phyloP scores from a whole-genome alignment of 2,797 vertebrate genomes.

The Kryptolebias ocellatus region DNA sequence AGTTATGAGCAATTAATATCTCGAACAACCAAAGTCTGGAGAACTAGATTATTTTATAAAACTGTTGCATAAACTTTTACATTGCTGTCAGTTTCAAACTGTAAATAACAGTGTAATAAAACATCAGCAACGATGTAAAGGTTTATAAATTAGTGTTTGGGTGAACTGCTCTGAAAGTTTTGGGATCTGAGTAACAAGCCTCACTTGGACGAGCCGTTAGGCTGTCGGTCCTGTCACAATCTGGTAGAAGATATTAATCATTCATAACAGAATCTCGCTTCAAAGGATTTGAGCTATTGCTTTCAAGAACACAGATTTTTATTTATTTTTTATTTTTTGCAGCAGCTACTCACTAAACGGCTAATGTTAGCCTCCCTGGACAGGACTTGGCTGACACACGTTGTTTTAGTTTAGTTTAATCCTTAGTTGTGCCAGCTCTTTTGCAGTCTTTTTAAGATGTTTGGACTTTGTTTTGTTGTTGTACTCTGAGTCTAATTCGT shows the following conservation, averaged over 20 bases:
- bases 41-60: background rate
- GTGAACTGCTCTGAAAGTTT: background rate
- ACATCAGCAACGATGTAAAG: background rate
- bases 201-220: too few species aligned
- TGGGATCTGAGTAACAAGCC: too few species aligned
- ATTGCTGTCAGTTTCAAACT: background rate
- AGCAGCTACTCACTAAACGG: background rate
- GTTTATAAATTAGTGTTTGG: background rate
- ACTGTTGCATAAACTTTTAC: background rate
- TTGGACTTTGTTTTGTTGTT: conserved; percentile 19
- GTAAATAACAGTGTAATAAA: background rate
- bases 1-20: background rate
- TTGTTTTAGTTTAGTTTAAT: background rate
- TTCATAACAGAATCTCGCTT: too few species aligned
- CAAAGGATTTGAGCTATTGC: background rate
- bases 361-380: background rate
- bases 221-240: background rate
- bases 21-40: background rate
- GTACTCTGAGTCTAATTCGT: conserved; percentile 64
- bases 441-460: conserved; percentile 13
- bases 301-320: background rate
- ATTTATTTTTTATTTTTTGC: background rate
- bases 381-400: background rate
- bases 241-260: background rate
- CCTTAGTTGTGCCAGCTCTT: background rate